Conservation (phyloP, 2,113 vertebrate species). For the Sphyrna mokarran region DNA sequence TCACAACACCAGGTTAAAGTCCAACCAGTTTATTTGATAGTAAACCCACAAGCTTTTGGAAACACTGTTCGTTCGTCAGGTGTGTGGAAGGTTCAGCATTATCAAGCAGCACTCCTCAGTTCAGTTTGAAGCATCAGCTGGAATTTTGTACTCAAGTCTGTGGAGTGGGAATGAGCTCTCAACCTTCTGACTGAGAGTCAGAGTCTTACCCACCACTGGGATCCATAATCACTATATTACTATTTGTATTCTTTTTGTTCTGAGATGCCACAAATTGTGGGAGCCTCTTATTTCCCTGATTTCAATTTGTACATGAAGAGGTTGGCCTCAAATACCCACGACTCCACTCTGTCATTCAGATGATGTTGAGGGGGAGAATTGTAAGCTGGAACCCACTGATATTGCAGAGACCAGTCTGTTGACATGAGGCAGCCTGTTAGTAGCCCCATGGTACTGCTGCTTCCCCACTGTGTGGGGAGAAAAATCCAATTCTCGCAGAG, state of each 20-base stretch:
- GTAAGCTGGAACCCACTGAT: neutral
- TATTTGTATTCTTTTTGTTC: slow-evolving; percentile 15
- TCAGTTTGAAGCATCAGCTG: neutral
- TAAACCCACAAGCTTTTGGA: too few species aligned
- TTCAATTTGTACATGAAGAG: neutral
- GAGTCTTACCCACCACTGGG: too few species aligned
- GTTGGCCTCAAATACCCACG: neutral
- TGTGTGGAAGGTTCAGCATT: too few species aligned
- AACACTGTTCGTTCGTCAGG: too few species aligned
- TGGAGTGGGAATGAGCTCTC: neutral
- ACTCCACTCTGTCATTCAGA: neutral
- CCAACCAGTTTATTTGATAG: too few species aligned
- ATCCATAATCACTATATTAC: neutral
- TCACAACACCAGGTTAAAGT: too few species aligned
- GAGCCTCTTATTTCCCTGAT: neutral
- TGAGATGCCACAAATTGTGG: neutral
- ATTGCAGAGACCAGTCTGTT: neutral
- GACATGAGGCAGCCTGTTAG: neutral
- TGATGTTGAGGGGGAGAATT: neutral
- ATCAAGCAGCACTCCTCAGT: neutral
- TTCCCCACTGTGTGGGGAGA: neutral
- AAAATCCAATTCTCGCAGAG: neutral
- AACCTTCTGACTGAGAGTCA: neutral
- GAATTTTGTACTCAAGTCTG: neutral
- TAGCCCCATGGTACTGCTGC: neutral